phyloP scores from a whole-genome alignment of 2,113 vertebrate genomes.

The Orycteropus afer region DNA sequence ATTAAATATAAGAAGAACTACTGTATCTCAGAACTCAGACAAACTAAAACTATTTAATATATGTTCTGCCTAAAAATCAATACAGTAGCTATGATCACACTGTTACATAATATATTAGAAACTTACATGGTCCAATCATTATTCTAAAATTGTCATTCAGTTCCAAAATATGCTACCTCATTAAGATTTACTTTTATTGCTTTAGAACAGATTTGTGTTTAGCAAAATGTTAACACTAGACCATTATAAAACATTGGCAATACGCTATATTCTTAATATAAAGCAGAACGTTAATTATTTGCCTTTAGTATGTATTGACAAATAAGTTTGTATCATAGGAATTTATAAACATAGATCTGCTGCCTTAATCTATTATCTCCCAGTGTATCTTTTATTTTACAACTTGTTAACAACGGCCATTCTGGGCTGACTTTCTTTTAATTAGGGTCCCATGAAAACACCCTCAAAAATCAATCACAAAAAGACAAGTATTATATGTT shows the following conservation, averaged over 20 bases:
- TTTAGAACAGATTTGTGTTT: not conserved
- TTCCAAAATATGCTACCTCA: not conserved
- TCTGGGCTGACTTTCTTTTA: not conserved
- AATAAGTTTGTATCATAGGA: no score
- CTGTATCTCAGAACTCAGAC: not conserved
- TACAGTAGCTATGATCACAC: not conserved
- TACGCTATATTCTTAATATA: not conserved
- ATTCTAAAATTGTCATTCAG: conserved; percentile 11
- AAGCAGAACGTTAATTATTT: not conserved
- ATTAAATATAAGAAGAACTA: not conserved
- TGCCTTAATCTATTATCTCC: not conserved
- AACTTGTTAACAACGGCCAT: not conserved
- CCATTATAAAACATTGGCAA: not conserved
- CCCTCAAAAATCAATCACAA: not conserved
- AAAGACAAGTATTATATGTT: not conserved
- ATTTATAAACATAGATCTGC: not conserved
- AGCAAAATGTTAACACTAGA: not conserved
- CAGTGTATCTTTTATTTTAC: not conserved
- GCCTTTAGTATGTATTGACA: no score
- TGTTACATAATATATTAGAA: not conserved
- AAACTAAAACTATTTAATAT: conserved; percentile 7
- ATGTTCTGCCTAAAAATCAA: not conserved
- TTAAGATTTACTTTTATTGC: not conserved
- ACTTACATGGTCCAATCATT: not conserved
- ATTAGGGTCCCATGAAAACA: not conserved